Percentiles rank a stretch among this genome's conserved stretches.
These are phyloP conservation scores for Euura lappo DNA, from an alignment of 1,140 invertebrate genomes.

Conservation along the genomic window DNA sequence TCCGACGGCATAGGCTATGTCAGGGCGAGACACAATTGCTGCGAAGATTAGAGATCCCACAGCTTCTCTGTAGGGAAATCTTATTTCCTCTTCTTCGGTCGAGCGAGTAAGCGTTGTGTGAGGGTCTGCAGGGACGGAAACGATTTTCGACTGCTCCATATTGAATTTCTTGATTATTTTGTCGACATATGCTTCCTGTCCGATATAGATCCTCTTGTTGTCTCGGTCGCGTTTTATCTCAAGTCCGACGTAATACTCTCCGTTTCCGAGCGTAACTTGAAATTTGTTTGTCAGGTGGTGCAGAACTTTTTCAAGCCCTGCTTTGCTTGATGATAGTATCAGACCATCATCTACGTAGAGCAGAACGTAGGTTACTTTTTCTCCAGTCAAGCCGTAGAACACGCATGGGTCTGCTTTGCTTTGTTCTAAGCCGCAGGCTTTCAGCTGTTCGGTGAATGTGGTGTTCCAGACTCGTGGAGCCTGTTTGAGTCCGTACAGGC, in stretches of 20 bases:
- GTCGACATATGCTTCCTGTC: not conserved
- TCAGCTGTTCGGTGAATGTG: slow-evolving; percentile 44
- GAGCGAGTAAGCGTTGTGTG: too few relatives aligned
- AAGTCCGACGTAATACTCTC: not conserved
- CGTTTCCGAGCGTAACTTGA: not conserved
- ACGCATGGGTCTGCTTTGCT: slow-evolving; percentile 40
- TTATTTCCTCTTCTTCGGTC: too few relatives aligned
- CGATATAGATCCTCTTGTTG: not conserved
- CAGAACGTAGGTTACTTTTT: slow-evolving; percentile 31
- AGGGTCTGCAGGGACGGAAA: too few relatives aligned
- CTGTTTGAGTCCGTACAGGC: too few relatives aligned
- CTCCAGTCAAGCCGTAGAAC: slow-evolving; percentile 29
- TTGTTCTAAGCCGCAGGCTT: slow-evolving; percentile 36
- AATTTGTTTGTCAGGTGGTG: not conserved
- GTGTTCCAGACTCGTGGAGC: too few relatives aligned
- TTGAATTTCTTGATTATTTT: not conserved
- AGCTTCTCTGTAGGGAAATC: too few relatives aligned
- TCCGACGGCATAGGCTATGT: too few relatives aligned
- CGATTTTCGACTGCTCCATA: too few relatives aligned
- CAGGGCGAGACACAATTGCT: too few relatives aligned
- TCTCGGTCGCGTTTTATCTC: not conserved
- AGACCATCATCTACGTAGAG: slow-evolving; percentile 48
- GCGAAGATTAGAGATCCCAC: too few relatives aligned
- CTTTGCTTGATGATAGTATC: slow-evolving; percentile 28
- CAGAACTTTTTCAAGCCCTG: not conserved